phyloP scores from a whole-genome alignment of 2,888 invertebrate genomes.

The Ptychoptera contaminata region DNA sequence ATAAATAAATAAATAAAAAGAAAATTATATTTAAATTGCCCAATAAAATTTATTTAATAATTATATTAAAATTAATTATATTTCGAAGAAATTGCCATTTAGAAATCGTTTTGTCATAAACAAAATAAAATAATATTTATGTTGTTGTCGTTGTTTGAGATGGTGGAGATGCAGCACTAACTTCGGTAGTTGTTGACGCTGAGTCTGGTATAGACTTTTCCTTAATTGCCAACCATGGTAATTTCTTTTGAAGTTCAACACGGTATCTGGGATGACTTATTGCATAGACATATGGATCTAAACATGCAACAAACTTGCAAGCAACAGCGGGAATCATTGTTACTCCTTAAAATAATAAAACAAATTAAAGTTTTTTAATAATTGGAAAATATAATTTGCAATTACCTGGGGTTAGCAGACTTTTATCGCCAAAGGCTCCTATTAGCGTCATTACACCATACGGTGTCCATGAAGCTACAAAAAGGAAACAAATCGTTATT shows the following conservation, averaged over 20 bases:
- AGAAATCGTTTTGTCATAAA: too few relatives aligned
- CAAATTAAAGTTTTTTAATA: too few relatives aligned
- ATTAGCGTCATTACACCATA: slow-evolving; percentile 71
- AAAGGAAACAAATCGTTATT: slow-evolving; percentile 71
- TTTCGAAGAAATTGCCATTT: too few relatives aligned
- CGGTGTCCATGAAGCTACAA: slow-evolving; percentile 79
- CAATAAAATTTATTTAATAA: too few relatives aligned
- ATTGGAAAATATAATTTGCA: too few relatives aligned
- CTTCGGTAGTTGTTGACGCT: slow-evolving; percentile 39
- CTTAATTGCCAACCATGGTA: slow-evolving; percentile 57
- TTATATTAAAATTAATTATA: too few relatives aligned
- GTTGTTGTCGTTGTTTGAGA: slow-evolving; percentile 29
- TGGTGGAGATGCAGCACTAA: slow-evolving; percentile 13
- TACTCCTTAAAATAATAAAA: slow-evolving; percentile 21
- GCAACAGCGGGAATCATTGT: slow-evolving; percentile 78
- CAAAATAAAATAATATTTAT: not conserved
- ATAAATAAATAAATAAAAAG: too few relatives aligned
- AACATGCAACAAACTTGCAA: slow-evolving; percentile 78
- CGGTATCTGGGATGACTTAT: slow-evolving; percentile 82
- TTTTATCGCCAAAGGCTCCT: slow-evolving; percentile 65
- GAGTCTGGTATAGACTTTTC: slow-evolving; percentile 41
- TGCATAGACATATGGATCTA: slow-evolving; percentile 83
- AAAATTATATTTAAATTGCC: too few relatives aligned
- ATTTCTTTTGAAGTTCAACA: slow-evolving; percentile 60
- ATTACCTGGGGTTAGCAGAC: slow-evolving; percentile 46